phyloP scores from a whole-genome alignment of 2,888 invertebrate species.

The Cerastis leucographa region DNA sequence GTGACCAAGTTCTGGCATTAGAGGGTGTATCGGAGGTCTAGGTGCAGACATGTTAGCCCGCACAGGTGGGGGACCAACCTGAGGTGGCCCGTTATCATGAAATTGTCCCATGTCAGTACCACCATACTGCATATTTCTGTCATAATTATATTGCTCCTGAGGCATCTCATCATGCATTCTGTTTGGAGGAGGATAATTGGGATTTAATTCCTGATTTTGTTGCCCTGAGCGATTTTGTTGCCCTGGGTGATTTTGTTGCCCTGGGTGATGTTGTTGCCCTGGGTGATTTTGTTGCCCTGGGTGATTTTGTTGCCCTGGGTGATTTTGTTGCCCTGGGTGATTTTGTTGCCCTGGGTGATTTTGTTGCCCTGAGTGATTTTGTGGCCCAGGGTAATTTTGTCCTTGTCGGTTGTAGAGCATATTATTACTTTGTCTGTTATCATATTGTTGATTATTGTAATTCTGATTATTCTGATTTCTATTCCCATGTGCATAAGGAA shows the following conservation, averaged over 20 bases:
- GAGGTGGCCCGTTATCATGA: slow-evolving; percentile 56
- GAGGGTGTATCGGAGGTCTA: slow-evolving; percentile 63
- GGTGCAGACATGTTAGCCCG: slow-evolving; percentile 67
- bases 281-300: slow-evolving; percentile 65
- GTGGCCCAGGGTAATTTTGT: slow-evolving; percentile 66
- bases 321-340: slow-evolving; percentile 65
- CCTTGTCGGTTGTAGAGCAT: slow-evolving; percentile 69
- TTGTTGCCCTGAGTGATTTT: slow-evolving; percentile 66
- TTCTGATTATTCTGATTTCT: slow-evolving; percentile 71
- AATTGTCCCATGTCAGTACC: slow-evolving; percentile 51
- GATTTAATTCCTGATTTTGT: slow-evolving; percentile 67
- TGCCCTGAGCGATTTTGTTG: slow-evolving; percentile 42
- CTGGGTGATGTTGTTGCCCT: slow-evolving; percentile 63
- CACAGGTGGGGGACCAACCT: slow-evolving; percentile 51
- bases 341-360: slow-evolving; percentile 67
- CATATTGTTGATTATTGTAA: slow-evolving; percentile 68
- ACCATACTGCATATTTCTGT: slow-evolving; percentile 72
- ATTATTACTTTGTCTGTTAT: slow-evolving; percentile 70
- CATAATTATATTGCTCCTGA: slow-evolving; percentile 71
- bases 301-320: slow-evolving; percentile 65
- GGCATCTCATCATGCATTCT: slow-evolving; percentile 66
- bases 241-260: too few species aligned
- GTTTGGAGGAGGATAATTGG: slow-evolving; percentile 68
- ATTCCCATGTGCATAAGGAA: slow-evolving; percentile 70
- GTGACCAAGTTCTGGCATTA: slow-evolving; percentile 64